Conservation (phyloP, 1,140 invertebrate species). For the Melitaea cinxia region DNA sequence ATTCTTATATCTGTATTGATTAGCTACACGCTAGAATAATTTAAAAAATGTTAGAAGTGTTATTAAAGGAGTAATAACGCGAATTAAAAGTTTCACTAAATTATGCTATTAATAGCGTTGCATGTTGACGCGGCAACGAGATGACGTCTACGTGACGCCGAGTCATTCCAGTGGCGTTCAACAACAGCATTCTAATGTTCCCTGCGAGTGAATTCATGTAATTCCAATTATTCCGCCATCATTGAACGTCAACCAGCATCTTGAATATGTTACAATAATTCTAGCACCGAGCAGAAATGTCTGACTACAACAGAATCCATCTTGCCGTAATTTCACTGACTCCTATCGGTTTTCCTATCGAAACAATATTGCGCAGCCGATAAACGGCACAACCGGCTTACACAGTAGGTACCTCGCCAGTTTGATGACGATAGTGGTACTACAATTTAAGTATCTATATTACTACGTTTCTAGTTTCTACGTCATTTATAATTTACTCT, state of each 20-base stretch:
- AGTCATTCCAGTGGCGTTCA: conserved; percentile 73
- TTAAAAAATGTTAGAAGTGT: too few species aligned
- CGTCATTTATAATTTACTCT: too few species aligned
- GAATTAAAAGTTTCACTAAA: conserved; percentile 4
- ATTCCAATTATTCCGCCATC: conserved; percentile 66
- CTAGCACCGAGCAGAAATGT: conserved; percentile 47
- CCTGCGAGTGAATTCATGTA: conserved; percentile 70
- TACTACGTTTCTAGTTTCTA: too few species aligned
- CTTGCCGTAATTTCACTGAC: conserved; percentile 29
- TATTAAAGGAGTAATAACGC: too few species aligned
- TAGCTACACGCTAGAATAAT: too few species aligned
- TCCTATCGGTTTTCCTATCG: conserved; percentile 34
- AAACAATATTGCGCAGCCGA: conserved; percentile 39
- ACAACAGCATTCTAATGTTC: conserved; percentile 75
- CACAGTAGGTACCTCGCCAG: too few species aligned
- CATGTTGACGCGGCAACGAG: conserved; percentile 63
- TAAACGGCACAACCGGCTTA: conserved; percentile 35
- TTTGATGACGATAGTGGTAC: conserved; percentile 22
- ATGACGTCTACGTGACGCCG: conserved; percentile 62
- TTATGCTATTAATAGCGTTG: conserved; percentile 63
- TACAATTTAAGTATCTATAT: too few species aligned
- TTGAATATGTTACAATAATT: conserved; percentile 73
- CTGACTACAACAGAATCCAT: conserved; percentile 46
- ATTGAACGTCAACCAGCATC: conserved; percentile 69
- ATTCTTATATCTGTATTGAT: too few species aligned